Percentiles rank a stretch among this genome's conserved stretches.
Conservation (phyloP, 1,140 invertebrate genomes). For the Micrasema minimum region DNA sequence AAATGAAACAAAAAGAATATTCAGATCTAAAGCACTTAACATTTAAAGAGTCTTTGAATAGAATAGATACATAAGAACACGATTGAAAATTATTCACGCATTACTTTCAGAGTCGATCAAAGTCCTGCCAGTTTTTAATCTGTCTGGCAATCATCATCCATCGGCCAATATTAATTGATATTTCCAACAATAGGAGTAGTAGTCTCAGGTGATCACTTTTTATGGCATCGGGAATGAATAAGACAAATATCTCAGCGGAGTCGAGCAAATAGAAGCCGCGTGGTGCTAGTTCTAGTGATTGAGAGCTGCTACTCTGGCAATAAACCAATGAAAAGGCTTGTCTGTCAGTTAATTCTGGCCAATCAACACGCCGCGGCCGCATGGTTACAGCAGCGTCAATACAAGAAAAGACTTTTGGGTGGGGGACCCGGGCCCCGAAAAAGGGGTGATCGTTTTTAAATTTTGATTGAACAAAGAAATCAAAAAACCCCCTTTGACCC, state of each 20-base stretch:
- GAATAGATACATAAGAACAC: constrained; percentile 7
- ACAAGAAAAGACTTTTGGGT: constrained; percentile 39
- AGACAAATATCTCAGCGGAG: constrained; percentile 15
- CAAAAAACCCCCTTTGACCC: constrained; percentile 38
- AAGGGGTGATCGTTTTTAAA: constrained; percentile 48
- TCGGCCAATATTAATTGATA: constrained; percentile 34
- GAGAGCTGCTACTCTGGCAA: constrained; percentile 40
- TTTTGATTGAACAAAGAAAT: constrained; percentile 50
- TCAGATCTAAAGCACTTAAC: background rate
- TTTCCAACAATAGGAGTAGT: constrained; percentile 31
- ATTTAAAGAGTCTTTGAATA: constrained; percentile 10
- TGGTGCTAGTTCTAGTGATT: background rate
- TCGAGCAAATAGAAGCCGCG: constrained; percentile 16
- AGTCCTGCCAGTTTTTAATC: constrained; percentile 25
- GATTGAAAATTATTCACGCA: constrained; percentile 39
- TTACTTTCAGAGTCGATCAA: constrained; percentile 36
- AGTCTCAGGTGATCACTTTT: constrained; percentile 20
- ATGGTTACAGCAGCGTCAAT: constrained; percentile 33
- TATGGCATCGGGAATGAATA: constrained; percentile 24
- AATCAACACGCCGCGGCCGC: constrained; percentile 42
- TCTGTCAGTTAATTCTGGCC: constrained; percentile 42
- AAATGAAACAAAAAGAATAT: no score
- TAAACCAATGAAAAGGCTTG: constrained; percentile 46
- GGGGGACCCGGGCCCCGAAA: constrained; percentile 1
- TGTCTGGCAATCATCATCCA: constrained; percentile 11